These are phyloP conservation scores for Tubulanus polymorphus DNA, from an alignment of 2,888 invertebrate genomes.

Conservation along the genomic window DNA sequence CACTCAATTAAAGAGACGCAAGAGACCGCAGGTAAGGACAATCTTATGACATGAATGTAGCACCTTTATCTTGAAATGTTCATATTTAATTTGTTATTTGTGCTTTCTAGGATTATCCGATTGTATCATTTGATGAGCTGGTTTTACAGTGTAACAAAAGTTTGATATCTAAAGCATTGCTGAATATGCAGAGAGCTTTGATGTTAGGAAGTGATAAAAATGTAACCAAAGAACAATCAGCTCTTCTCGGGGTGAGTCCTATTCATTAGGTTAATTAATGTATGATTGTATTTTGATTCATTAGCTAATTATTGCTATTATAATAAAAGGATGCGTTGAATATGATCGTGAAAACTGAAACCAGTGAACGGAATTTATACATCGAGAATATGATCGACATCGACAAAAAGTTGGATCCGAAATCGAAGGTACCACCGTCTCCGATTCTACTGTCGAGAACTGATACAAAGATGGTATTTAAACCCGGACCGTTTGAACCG, in stretches of 20 bases:
- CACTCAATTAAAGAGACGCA: no score
- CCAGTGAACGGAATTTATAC: conserved; percentile 41
- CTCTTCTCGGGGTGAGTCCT: no score
- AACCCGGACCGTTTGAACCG: conserved; percentile 42
- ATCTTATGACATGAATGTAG: no score
- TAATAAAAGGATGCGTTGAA: conserved; percentile 43
- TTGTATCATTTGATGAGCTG: conserved; percentile 38
- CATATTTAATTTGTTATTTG: no score
- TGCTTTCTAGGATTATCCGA: no score
- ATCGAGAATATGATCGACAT: conserved; percentile 35
- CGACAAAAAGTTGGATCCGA: conserved; percentile 32
- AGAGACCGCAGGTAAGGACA: no score
- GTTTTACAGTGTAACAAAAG: conserved; percentile 34
- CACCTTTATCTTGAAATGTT: no score
- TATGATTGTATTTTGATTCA: no score
- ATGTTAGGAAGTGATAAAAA: conserved; percentile 23
- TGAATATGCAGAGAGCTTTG: conserved; percentile 43
- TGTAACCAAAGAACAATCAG: no score
- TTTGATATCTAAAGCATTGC: conserved; percentile 39
- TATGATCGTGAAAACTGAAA: conserved; percentile 38
- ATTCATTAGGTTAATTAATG: no score
- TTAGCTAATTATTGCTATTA: no score
- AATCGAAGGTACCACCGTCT: conserved; percentile 39
- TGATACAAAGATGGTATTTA: conserved; percentile 47
- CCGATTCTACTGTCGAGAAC: conserved; percentile 47